A percentile compares a stretch with the other conserved stretches of the same genome.
phyloP scores from a whole-genome alignment of 1,140 invertebrate genomes.

The Micrasema minimum region DNA sequence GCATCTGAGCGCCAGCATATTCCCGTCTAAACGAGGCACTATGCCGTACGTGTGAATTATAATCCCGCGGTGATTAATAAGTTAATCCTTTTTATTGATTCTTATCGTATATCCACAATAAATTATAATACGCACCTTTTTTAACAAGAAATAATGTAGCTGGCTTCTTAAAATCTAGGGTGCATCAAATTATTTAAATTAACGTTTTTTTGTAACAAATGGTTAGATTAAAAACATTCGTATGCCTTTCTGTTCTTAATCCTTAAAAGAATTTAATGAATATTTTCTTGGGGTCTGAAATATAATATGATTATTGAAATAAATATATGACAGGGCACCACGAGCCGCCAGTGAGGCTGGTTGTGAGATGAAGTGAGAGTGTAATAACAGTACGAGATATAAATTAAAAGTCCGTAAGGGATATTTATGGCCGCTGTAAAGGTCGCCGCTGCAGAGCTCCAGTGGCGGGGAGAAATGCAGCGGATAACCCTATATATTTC shows the following conservation, averaged over 20 bases:
- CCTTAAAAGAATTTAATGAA: too few species aligned
- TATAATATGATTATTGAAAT: background rate
- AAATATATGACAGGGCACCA: constrained; percentile 24
- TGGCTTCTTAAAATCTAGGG: too few species aligned
- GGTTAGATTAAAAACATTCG: background rate
- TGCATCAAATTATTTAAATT: too few species aligned
- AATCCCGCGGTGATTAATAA: too few species aligned
- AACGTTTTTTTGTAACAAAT: background rate
- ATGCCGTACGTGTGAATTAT: too few species aligned
- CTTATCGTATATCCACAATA: too few species aligned
- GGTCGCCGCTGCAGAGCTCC: constrained; percentile 32
- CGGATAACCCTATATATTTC: constrained; percentile 4
- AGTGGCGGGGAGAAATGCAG: constrained; percentile 12
- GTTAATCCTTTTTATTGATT: too few species aligned
- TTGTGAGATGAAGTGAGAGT: constrained; percentile 43
- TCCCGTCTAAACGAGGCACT: too few species aligned
- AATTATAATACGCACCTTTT: too few species aligned
- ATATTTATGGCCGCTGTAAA: constrained; percentile 48
- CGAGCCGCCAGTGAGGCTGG: constrained; percentile 22
- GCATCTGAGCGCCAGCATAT: too few species aligned
- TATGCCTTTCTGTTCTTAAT: background rate
- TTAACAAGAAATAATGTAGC: too few species aligned
- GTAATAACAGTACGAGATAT: constrained; percentile 48
- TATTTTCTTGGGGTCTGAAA: too few species aligned
- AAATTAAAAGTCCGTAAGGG: constrained; percentile 47